Conservation (phyloP, 2,113 vertebrate species). For the Dipodomys spectabilis region DNA sequence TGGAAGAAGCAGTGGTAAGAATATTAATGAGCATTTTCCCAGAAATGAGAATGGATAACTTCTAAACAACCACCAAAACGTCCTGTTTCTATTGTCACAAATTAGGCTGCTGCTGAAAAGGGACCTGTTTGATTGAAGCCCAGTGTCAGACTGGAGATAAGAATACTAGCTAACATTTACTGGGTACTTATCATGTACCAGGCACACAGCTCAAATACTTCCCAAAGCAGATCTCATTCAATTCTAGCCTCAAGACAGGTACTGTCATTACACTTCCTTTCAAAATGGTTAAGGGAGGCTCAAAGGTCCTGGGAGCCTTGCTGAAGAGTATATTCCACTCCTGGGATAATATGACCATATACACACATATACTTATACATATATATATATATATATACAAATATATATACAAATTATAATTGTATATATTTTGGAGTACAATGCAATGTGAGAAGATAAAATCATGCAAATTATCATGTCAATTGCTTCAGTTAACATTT, state of each 20-base stretch:
- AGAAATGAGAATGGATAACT: slow-evolving; percentile 58
- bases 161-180: slow-evolving; percentile 36
- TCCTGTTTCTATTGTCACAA: slow-evolving; percentile 57
- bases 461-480: neutral
- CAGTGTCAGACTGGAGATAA: slow-evolving; percentile 12
- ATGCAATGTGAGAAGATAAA: neutral
- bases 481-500: neutral
- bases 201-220: neutral
- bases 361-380: too few species aligned
- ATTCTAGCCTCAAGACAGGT: neutral
- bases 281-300: neutral
- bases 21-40: slow-evolving; percentile 71
- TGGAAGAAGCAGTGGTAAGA: slow-evolving; percentile 61
- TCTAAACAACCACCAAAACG: slow-evolving; percentile 46
- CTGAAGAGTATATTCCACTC: neutral
- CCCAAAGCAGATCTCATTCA: neutral
- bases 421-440: neutral
- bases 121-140: slow-evolving; percentile 26
- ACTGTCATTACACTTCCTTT: neutral
- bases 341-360: too few species aligned
- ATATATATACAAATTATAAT: neutral
- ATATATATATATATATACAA: too few species aligned
- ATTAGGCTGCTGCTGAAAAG: slow-evolving; percentile 58
- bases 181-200: neutral
- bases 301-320: slow-evolving; percentile 18